phyloP scores from a whole-genome alignment of 2,113 vertebrate genomes.

The Centropus unirufus region DNA sequence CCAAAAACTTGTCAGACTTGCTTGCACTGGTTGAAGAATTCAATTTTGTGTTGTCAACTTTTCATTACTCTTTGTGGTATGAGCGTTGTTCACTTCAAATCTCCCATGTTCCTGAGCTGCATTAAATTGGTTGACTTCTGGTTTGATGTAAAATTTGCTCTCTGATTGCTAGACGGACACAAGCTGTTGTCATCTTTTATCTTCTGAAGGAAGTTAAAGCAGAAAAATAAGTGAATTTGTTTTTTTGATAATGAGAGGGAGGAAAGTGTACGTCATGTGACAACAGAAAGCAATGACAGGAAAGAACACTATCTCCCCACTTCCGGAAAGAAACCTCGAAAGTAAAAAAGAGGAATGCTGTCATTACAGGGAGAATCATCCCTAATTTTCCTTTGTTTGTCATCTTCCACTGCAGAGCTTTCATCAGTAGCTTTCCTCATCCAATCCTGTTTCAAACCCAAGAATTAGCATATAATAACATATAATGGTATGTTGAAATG shows the following conservation, averaged over 20 bases:
- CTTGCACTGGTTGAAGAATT: slow-evolving; percentile 22
- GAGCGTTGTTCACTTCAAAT: slow-evolving; percentile 46
- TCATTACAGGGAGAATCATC: background rate
- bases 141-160: slow-evolving; percentile 15
- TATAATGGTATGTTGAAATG: background rate
- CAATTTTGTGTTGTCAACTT: background rate
- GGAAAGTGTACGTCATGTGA: background rate
- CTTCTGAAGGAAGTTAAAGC: background rate
- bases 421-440: background rate
- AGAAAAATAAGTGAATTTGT: background rate
- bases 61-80: slow-evolving; percentile 48
- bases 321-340: background rate
- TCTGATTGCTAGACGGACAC: background rate
- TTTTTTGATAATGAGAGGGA: background rate
- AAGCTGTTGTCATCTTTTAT: background rate
- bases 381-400: background rate
- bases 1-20: slow-evolving; percentile 30
- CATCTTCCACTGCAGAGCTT: background rate
- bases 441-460: background rate
- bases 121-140: background rate
- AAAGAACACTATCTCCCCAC: background rate
- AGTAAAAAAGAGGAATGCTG: background rate
- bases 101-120: background rate
- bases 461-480: background rate
- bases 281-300: background rate